A percentile compares a stretch with the other conserved stretches of the same genome.
Evolutionary conservation across 1,140 invertebrate species (phyloP).

Genomic region (Aphelenchoides besseyi): DNA sequence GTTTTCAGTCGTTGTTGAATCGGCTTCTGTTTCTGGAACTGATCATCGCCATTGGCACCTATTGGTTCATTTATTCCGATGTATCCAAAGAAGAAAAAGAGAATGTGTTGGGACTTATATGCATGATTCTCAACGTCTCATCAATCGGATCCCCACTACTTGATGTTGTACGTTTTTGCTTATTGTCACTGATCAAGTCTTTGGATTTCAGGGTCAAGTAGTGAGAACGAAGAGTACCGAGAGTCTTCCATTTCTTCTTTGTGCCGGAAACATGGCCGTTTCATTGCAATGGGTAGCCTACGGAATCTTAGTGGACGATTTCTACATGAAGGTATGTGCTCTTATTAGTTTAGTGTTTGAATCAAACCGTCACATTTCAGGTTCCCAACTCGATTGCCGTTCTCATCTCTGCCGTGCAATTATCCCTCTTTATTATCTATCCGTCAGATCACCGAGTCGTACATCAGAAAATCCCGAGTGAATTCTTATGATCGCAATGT

Average conservation of each 20-base stretch:
- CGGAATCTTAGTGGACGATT: conserved; percentile 58
- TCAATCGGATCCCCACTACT: conserved; percentile 46
- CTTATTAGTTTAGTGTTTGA: conserved; percentile 13
- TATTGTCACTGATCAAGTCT: background rate
- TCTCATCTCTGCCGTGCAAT: conserved; percentile 51
- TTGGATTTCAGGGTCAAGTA: conserved; percentile 50
- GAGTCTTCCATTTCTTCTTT: conserved; percentile 56
- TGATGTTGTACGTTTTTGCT: conserved; percentile 42
- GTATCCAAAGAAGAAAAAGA: conserved; percentile 36
- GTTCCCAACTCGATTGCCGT: conserved; percentile 55
- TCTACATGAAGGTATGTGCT: conserved; percentile 56
- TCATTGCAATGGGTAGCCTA: conserved; percentile 58
- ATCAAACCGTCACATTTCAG: conserved; percentile 49
- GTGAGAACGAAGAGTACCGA: conserved; percentile 53
- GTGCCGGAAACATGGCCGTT: conserved; percentile 54
- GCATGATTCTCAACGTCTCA: conserved; percentile 59
- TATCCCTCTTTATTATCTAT: conserved; percentile 60
- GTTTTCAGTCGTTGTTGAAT: conserved; percentile 50
- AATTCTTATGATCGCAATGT: background rate
- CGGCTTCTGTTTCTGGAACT: conserved; percentile 40
- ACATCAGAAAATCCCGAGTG: conserved; percentile 2
- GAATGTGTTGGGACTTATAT: conserved; percentile 52
- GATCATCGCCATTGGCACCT: conserved; percentile 34
- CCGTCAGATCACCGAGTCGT: conserved; percentile 32
- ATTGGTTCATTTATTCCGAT: conserved; percentile 28